Conservation (phyloP, 2,797 vertebrate genomes). For the Pangasius djambal region DNA sequence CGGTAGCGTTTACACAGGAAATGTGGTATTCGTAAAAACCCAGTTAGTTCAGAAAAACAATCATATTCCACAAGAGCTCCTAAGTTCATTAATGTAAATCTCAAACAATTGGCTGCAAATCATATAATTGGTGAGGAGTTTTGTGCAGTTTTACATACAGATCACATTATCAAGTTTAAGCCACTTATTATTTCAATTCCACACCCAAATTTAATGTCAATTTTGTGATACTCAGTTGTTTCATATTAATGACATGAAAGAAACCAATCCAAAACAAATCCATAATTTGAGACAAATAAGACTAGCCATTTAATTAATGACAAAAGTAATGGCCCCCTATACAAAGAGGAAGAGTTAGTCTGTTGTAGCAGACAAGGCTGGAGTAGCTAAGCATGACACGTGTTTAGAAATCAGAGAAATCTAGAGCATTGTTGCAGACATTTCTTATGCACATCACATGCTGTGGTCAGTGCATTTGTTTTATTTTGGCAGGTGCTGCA, state of each 20-base stretch:
- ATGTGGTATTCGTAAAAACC: not conserved
- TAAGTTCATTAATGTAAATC: not conserved
- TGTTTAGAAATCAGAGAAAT: not conserved
- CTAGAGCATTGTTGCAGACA: not conserved
- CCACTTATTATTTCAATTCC: not conserved
- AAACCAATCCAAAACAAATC: not conserved
- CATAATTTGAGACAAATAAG: not conserved
- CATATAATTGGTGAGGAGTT: not conserved
- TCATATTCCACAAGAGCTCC: not conserved
- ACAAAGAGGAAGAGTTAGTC: not conserved
- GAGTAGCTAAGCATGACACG: not conserved
- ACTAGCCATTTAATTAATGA: not conserved
- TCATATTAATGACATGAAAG: not conserved
- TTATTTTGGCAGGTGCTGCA: conserved; percentile 64
- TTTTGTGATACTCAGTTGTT: not conserved
- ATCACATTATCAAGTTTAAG: not conserved
- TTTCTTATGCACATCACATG: not conserved
- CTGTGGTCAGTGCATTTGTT: conserved; percentile 27
- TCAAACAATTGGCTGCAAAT: not conserved
- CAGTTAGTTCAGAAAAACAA: not conserved
- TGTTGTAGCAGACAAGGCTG: not conserved
- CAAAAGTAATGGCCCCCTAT: not conserved
- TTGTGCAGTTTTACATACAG: not conserved
- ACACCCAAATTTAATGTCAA: not conserved
- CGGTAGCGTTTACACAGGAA: not conserved